phyloP scores from a whole-genome alignment of 2,113 vertebrate genomes.

The Hippolais icterina region DNA sequence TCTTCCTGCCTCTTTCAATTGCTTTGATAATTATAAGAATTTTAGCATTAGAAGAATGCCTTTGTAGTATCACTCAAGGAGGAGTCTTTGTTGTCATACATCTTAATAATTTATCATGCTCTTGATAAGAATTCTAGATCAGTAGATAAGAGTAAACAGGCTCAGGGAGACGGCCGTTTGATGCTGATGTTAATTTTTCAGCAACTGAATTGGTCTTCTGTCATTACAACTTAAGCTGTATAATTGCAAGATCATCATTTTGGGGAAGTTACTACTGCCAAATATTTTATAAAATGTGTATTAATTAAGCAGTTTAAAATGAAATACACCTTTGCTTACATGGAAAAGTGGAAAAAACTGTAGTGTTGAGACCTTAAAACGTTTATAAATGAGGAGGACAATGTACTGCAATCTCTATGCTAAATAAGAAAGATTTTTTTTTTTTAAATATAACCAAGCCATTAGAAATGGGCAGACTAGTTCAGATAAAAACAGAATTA shows the following conservation, averaged over 20 bases:
- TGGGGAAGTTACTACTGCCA: neutral
- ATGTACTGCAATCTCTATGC: neutral
- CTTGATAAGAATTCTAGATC: slow-evolving; percentile 31
- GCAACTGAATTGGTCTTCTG: neutral
- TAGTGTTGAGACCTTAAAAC: neutral
- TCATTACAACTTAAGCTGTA: neutral
- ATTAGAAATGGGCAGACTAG: neutral
- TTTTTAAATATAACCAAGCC: neutral
- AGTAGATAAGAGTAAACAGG: slow-evolving; percentile 23
- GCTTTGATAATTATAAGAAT: neutral
- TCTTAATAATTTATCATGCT: slow-evolving; percentile 46
- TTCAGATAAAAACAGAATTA: slow-evolving; percentile 6
- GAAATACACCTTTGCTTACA: neutral
- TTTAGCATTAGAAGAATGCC: neutral
- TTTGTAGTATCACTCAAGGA: slow-evolving; percentile 39
- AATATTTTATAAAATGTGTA: slow-evolving; percentile 27
- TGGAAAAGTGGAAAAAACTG: neutral
- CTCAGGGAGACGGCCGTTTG: neutral
- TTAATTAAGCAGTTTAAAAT: slow-evolving; percentile 41
- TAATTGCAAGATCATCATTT: slow-evolving; percentile 31
- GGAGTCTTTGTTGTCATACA: slow-evolving; percentile 6
- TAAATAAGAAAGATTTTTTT: neutral
- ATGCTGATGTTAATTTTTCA: slow-evolving; percentile 23
- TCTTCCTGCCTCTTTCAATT: neutral
- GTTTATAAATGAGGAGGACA: neutral